These are phyloP conservation scores for Drosophila flavopinicola DNA, from an alignment of 2,888 invertebrate genomes.

Conservation along the genomic window DNA sequence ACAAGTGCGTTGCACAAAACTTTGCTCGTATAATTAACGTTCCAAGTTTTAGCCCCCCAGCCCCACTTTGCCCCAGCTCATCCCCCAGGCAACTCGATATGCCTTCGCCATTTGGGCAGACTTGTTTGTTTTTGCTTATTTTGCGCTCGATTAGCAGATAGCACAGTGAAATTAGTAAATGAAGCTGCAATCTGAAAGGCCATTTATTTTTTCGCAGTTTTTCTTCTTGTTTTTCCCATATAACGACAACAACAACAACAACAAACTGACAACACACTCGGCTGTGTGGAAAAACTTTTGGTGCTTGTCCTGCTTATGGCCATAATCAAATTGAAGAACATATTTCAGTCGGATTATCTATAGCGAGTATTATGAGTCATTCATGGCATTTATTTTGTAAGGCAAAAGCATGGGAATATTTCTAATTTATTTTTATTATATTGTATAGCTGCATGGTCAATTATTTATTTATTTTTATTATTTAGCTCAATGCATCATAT, in stretches of 20 bases:
- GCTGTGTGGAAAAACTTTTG: constrained; percentile 42
- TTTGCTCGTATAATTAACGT: constrained; percentile 76
- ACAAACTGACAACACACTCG: background rate
- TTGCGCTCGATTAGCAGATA: constrained; percentile 79
- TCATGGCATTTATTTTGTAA: constrained; percentile 7
- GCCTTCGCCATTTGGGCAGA: constrained; percentile 33
- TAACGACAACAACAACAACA: background rate
- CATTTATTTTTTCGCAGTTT: constrained; percentile 62
- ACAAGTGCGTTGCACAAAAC: constrained; percentile 73
- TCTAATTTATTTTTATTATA: too few relatives aligned
- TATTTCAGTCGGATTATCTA: constrained; percentile 14
- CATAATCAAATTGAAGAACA: constrained; percentile 69
- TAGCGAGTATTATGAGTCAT: constrained; percentile 40
- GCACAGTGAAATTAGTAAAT: constrained; percentile 78
- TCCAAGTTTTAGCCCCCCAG: constrained; percentile 47
- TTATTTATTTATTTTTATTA: too few relatives aligned
- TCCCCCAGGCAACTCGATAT: constrained; percentile 55
- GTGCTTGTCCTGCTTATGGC: constrained; percentile 61
- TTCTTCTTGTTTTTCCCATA: constrained; percentile 10
- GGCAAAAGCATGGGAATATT: too few relatives aligned
- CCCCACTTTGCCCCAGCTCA: too few relatives aligned
- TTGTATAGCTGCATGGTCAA: too few relatives aligned
- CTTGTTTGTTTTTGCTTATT: constrained; percentile 75
- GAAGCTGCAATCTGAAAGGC: constrained; percentile 80
- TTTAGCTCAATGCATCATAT: too few relatives aligned